Conservation (phyloP, 1,140 invertebrate species). For the Spodoptera litura region DNA sequence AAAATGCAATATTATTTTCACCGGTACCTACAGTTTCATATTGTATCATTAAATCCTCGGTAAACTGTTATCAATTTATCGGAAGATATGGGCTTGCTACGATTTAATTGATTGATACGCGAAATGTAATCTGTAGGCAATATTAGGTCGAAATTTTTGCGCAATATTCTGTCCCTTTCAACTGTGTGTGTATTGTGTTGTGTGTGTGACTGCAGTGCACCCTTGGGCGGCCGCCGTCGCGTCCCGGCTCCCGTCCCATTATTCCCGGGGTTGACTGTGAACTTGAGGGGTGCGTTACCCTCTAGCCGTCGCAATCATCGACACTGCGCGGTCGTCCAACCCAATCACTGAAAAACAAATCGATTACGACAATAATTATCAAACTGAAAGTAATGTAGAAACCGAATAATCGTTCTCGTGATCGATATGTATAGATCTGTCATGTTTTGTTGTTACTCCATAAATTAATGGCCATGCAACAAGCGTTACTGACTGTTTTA, state of each 20-base stretch:
- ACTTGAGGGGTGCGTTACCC: conserved; percentile 77
- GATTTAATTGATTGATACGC: conserved; percentile 35
- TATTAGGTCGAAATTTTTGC: conserved; percentile 6
- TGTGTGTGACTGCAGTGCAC: conserved; percentile 45
- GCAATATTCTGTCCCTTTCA: conserved; percentile 39
- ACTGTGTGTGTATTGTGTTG: conserved; percentile 23
- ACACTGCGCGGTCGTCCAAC: conserved; percentile 61
- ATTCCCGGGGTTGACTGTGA: conserved; percentile 66
- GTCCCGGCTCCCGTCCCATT: conserved; percentile 47
- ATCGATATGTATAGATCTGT: conserved; percentile 27
- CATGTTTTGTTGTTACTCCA: conserved; percentile 12
- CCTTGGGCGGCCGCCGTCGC: conserved; percentile 45
- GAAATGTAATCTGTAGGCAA: background rate
- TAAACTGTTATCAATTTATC: conserved; percentile 15
- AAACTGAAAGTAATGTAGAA: conserved; percentile 45
- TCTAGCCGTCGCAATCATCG: conserved; percentile 56
- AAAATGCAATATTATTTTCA: conserved; percentile 26
- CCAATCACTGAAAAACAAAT: conserved; percentile 49
- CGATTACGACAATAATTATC: conserved; percentile 26
- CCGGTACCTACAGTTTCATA: background rate
- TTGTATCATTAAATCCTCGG: background rate
- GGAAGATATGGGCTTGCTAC: conserved; percentile 5
- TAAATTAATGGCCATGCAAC: conserved; percentile 30
- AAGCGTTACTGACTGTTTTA: conserved; percentile 4
- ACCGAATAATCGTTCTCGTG: conserved; percentile 19